Evolutionary conservation across 2,113 vertebrate species (phyloP), one percentile per base, ranked within the genome.

Genomic region (Zosterops hypoxanthus): DNA sequence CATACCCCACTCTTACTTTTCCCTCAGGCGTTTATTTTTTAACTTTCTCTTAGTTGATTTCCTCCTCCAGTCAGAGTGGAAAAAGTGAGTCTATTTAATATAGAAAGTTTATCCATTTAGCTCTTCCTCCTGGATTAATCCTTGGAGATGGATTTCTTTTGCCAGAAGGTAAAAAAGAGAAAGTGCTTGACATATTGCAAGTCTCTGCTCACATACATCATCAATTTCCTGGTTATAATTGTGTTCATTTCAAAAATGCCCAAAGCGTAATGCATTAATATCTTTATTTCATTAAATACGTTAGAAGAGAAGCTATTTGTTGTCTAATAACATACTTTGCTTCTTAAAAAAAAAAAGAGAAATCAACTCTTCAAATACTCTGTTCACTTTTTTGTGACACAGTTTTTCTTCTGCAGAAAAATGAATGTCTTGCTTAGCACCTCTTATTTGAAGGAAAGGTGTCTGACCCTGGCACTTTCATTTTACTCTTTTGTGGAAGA

Each of bases 191-290:
- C 83, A 23, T 80, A 52, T 26, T 93, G 56, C 78, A 92, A 72
- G 39, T 64, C 78, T 83, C 91, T 65, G 60, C 55, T 86, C 71
- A 60, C 70, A 72, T 94, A 87, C 65, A 82, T 91, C 86, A 89
- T 86, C 86, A 81, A 75, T 96, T 96, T 97, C 78, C 88, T 94
- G 92, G 56, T 92, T 55, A 53, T 86, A 92, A 87, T 91, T 96
- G 42, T 82, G 57, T 75, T 93, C 52, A 64, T 89, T 93, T 89
- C 21, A 66, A 92, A 94, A 93, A 81, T 64, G 70, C 88, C 94
- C 75, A 34, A 50, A 94, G 90, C 94, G 64, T 89, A 79, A 80
- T 87, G 39, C 73, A 89, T 94, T 96, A 91, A 93, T 95, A 52
- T 34, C 73, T 96, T 88, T 86, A 92, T 91, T 95, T 92, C 75